Conservation (phyloP, 2,797 vertebrate species). For the Falco naumanni region DNA sequence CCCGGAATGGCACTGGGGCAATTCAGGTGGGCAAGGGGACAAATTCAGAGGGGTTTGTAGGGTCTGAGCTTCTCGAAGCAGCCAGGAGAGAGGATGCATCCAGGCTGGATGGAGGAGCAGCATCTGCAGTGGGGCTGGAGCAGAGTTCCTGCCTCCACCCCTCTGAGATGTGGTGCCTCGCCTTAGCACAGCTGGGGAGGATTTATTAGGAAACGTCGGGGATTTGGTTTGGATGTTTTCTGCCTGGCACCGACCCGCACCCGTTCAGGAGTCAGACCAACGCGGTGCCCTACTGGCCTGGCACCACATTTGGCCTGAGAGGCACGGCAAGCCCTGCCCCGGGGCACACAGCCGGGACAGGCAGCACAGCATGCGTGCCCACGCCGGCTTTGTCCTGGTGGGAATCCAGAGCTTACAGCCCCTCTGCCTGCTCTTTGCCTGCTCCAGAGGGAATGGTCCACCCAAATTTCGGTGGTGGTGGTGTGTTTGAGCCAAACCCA, state of each 20-base stretch:
- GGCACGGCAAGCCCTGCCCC: neutral
- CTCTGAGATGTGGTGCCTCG: neutral
- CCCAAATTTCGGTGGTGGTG: neutral
- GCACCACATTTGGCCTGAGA: neutral
- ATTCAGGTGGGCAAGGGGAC: neutral
- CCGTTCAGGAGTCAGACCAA: neutral
- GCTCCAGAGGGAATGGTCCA: neutral
- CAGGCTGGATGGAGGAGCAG: neutral
- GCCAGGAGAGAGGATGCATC: neutral
- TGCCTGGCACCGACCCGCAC: neutral
- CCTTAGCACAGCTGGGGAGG: neutral
- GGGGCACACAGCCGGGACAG: rapidly evolving
- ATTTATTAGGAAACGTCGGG: neutral
- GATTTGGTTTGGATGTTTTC: neutral
- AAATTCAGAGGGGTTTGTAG: neutral
- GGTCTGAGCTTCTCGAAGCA: neutral
- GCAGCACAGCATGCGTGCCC: neutral
- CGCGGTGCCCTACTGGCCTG: neutral
- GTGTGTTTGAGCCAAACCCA: neutral
- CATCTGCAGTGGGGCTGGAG: neutral
- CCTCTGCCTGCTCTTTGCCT: neutral
- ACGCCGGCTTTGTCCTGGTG: neutral
- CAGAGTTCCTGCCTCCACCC: neutral
- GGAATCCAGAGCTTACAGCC: neutral
- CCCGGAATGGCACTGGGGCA: conserved; percentile 75